A percentile compares a stretch with the other conserved stretches of the same genome.
Conservation (phyloP, 2,113 vertebrate species). For the Lepus europaeus region DNA sequence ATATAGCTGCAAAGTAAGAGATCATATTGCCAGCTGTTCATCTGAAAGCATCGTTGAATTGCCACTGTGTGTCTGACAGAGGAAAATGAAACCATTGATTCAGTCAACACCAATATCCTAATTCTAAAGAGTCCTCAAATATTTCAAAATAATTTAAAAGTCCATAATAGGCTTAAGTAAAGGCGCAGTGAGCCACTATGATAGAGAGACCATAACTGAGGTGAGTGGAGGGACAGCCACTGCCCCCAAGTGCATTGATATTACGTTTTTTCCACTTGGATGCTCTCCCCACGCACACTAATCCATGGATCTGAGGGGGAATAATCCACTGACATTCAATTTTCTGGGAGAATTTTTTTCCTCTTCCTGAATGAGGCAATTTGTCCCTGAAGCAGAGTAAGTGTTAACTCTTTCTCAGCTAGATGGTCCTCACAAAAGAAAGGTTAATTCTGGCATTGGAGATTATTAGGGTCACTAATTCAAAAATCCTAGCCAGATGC, state of each 20-base stretch:
- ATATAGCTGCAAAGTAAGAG: background rate
- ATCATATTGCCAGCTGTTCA: conserved; percentile 39
- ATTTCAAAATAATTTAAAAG: conserved; percentile 74
- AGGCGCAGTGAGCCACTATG: conserved; percentile 59
- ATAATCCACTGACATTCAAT: conserved; percentile 85
- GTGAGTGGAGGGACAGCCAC: conserved; percentile 36
- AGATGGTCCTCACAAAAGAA: conserved; percentile 72
- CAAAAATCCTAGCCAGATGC: conserved; percentile 61
- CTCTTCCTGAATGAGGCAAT: conserved; percentile 77
- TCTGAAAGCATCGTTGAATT: conserved; percentile 47
- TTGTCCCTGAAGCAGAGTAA: conserved; percentile 67
- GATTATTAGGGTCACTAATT: conserved; percentile 56
- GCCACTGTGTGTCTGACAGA: background rate
- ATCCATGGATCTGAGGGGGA: conserved; percentile 82
- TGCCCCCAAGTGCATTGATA: conserved; percentile 71
- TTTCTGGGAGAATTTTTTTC: conserved; percentile 77
- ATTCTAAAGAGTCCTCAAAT: conserved; percentile 74
- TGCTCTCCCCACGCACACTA: conserved; percentile 77
- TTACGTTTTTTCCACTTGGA: conserved; percentile 81
- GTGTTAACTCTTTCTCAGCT: conserved; percentile 83
- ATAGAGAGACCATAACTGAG: conserved; percentile 82
- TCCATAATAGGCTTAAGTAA: conserved; percentile 70
- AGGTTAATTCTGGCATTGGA: conserved; percentile 60
- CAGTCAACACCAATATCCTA: background rate
- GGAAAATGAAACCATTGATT: conserved; percentile 43